Percentiles rank a stretch among this genome's conserved stretches.
Conservation (phyloP, 2,797 vertebrate species). For the Oophaga sylvatica region DNA sequence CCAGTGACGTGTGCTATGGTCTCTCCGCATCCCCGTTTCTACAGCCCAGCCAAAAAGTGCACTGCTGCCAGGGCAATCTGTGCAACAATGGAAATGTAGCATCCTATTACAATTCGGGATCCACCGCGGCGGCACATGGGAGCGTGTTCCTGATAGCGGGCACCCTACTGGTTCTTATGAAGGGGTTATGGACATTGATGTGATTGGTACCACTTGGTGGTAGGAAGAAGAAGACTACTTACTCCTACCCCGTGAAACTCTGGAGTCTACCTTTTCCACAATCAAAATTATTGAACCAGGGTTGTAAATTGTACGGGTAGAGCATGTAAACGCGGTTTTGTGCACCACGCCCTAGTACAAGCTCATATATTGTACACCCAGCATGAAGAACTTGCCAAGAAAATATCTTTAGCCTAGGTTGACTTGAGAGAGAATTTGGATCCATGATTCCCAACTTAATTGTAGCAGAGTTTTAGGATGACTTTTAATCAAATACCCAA, state of each 20-base stretch:
- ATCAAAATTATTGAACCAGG: neutral
- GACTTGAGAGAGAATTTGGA: too few relatives aligned
- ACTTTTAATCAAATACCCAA: too few relatives aligned
- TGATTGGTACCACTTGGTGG: neutral
- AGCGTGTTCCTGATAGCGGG: neutral
- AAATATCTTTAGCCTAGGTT: too few relatives aligned
- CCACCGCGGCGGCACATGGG: neutral
- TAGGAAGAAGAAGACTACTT: neutral
- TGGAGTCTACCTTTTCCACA: neutral
- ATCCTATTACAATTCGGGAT: slow-evolving; percentile 1
- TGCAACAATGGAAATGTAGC: slow-evolving; percentile 34
- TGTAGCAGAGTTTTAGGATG: too few relatives aligned
- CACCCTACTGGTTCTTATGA: neutral
- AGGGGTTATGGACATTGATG: neutral
- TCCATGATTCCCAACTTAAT: too few relatives aligned
- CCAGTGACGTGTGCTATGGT: slow-evolving; percentile 56
- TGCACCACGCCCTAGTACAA: too few relatives aligned
- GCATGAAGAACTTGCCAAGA: too few relatives aligned
- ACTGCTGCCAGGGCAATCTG: slow-evolving; percentile 49
- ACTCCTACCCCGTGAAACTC: neutral
- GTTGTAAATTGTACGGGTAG: neutral
- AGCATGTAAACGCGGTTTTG: neutral
- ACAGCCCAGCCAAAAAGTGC: slow-evolving; percentile 51
- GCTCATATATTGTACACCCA: too few relatives aligned
- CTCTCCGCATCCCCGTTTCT: neutral